Evolutionary conservation across 2,797 vertebrate species (phyloP), one percentile per base, ranked within the genome.

Genomic region (Myripristis murdjan): DNA sequence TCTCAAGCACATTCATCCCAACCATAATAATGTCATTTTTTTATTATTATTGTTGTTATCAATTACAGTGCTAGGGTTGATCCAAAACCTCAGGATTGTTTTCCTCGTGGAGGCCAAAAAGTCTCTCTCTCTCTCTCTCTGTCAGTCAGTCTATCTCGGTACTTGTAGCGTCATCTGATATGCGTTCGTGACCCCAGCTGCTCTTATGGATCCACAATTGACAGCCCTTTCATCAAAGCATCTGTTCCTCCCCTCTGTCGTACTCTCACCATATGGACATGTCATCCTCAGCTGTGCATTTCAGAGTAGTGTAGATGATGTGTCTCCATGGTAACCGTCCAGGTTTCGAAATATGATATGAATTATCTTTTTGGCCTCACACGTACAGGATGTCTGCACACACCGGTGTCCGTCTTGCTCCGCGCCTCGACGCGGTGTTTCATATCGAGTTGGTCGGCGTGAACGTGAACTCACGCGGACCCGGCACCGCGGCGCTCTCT

Each of bases 271-370:
- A 89, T 87, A 91, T 89, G 90, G 86, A 88, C 79, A 18, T 75
- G 70, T 76, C 84, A 86, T 79, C 87, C 83, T 90, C 87, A 84
- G 75, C 81, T 87, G 84, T 57, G 58, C 68, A 46, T 80, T 90
- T 88, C 82, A 79, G 80, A 71, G 72, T 70, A 66, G 73, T 69
- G 5, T 82, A 74, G 79, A 87, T 75, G 76, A 82, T 65, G 64
- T 87, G 82, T 90, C 82, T 81, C 90, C 83, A 89, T 89, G 84
- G 88, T 64, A 83, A 90, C 89, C 77, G 52, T 86, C 74, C 44
- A 31, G 77, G 83, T 90, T 85, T 76, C 69, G 72, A 83, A 83
- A 80, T 77, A 65, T 52, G 61, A 79, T 81, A 72, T 41, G 67
- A 81, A 77, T 78, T 66, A 71, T 78, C 65, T 69, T 72, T 78